Evolutionary conservation across 2,888 invertebrate species (phyloP).

Genomic region (Charanyca ferruginea): DNA sequence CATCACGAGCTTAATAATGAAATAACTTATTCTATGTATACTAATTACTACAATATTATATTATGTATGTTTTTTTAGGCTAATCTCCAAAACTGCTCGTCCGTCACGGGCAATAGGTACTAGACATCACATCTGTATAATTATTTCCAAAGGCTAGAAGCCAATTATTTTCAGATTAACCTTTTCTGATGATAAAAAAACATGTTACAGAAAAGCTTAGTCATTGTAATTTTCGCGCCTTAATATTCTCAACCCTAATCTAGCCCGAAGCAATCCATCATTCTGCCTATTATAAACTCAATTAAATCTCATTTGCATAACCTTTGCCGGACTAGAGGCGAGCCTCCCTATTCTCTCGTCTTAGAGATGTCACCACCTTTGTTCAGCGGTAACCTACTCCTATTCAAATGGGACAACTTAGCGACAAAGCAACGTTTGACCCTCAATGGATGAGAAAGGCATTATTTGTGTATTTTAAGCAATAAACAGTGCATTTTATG

Average conservation of each 20-base stretch:
- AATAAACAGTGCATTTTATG: constrained; percentile 91
- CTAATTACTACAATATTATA: no score
- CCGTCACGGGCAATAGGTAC: no score
- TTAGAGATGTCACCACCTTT: constrained; percentile 90
- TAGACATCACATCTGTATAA: constrained; percentile 17
- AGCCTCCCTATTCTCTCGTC: constrained; percentile 77
- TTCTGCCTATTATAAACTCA: constrained; percentile 89
- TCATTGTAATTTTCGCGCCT: constrained; percentile 87
- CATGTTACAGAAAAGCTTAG: constrained; percentile 66
- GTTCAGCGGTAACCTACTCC: constrained; percentile 87
- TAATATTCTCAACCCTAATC: constrained; percentile 65
- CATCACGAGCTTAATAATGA: not conserved
- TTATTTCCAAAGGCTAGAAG: constrained; percentile 35
- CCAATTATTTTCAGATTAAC: constrained; percentile 62
- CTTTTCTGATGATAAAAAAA: constrained; percentile 45
- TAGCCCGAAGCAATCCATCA: constrained; percentile 79
- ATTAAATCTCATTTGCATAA: constrained; percentile 91
- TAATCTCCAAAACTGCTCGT: no score
- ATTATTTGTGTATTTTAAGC: constrained; percentile 91
- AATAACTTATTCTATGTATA: no score
- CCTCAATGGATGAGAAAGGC: constrained; percentile 86
- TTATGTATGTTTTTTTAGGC: no score
- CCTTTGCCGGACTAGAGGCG: constrained; percentile 75
- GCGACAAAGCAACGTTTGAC: constrained; percentile 88
- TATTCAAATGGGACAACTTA: constrained; percentile 86